Evolutionary conservation across 2,888 invertebrate species (phyloP).

Genomic region (Caenorhabditis virilis): DNA sequence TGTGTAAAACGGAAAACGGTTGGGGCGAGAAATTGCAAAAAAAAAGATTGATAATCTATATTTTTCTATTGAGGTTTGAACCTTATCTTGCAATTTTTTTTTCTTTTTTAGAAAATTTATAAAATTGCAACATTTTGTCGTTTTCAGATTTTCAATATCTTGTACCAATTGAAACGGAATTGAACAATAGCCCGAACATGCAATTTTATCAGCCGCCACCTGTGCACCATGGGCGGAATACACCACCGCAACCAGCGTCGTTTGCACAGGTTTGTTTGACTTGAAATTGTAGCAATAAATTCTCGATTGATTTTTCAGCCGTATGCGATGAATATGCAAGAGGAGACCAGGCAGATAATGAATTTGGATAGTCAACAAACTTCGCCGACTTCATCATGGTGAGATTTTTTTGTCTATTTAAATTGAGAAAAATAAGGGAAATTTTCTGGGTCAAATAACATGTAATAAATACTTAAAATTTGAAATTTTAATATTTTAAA

Average conservation of each 20-base stretch:
- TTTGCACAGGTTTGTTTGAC: constrained; percentile 18
- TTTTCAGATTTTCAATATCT: not conserved
- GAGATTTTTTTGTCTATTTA: constrained; percentile 5
- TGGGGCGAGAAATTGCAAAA: not conserved
- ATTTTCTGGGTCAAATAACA: no score
- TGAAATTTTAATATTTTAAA: no score
- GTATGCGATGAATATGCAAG: constrained; percentile 33
- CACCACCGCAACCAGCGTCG: constrained; percentile 17
- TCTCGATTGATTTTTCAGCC: constrained; percentile 12
- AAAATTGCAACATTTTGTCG: not conserved
- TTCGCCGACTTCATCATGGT: constrained; percentile 36
- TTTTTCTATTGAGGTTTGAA: not conserved
- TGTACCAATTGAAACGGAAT: not conserved
- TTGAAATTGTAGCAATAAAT: not conserved
- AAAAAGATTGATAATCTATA: not conserved
- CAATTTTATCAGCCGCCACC: constrained; percentile 36
- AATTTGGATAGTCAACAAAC: constrained; percentile 35
- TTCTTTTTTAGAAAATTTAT: not conserved
- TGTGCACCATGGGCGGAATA: constrained; percentile 24
- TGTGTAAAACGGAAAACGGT: not conserved
- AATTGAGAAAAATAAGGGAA: no score
- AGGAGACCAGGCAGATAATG: constrained; percentile 36
- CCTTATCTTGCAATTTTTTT: not conserved
- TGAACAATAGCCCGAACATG: constrained; percentile 9
- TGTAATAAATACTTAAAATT: no score